Base-by-base conservation (phyloP, 2,113 vertebrate genomes). In the Silurus asotus region DNA sequence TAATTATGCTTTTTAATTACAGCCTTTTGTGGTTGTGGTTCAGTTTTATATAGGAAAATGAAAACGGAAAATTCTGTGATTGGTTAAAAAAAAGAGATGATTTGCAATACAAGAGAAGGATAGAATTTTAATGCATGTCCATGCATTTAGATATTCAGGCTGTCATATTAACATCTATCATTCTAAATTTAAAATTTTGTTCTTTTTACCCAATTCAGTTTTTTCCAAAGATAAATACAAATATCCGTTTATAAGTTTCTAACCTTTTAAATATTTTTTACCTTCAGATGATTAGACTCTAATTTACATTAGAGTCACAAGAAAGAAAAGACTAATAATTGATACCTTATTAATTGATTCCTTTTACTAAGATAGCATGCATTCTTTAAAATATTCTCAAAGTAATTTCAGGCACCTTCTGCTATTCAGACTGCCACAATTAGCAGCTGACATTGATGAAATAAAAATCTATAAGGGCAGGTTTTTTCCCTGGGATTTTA, bases 401-500 rank as follows among this genome's bases (percentile, higher is more conserved):
- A 90, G 90, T 93, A 92, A 93, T 93, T 93, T 91, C 87, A 87
- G 87, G 86, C 84, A 76, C 92, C 90, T 82, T 82, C 87, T 92
- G 89, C 88, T 88, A 92, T 90, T 93, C 88, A 59, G 89, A 87
- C 88, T 92, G 89, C 91, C 92, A 93, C 92, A 95, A 95, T 93
- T 94, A 94, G 90, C 82, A n/a, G 87, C 92, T 91, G 89, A 89
- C 92, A 91, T 91, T 93, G 91, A 92, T 91, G 91, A 91, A 86
- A 89, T 89, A 89, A 93, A 92, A 91, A 89, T 93, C 90, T 88
- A 89, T 90, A 90, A 93, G 92, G 92, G 91, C 87, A 92, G 93
- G 93, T 94, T 92, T 93, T 93, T 92, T 89, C 80, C 87, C 93
- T 92, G 91, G 92, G 92, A 93, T 93, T 93, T 94, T 93, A 91